Percentiles rank a stretch among this genome's conserved stretches.
Conservation (phyloP, 2,888 invertebrate genomes). For the Pachycephus smyrnensis region DNA sequence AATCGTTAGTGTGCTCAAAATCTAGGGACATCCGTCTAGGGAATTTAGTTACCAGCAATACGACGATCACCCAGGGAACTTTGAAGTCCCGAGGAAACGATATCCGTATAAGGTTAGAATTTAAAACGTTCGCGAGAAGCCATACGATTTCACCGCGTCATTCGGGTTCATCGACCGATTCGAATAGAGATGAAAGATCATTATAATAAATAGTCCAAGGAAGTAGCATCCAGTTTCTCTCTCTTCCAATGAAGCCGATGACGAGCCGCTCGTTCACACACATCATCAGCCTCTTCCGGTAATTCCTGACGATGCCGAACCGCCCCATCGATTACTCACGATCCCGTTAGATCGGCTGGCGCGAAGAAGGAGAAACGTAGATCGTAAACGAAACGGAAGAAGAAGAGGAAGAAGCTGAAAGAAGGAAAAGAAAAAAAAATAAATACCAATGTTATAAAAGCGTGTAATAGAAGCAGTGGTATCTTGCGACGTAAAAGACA, state of each 20-base stretch:
- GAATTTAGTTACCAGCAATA: background rate
- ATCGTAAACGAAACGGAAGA: background rate
- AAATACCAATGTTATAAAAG: background rate
- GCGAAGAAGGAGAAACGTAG: background rate
- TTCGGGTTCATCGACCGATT: background rate
- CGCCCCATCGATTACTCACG: constrained; percentile 53
- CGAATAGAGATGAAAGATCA: background rate
- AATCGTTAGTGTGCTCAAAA: background rate
- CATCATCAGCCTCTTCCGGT: background rate
- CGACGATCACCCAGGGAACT: background rate
- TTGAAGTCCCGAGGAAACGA: background rate
- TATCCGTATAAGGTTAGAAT: background rate
- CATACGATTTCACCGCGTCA: background rate
- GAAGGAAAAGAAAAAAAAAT: background rate
- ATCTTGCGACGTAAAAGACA: background rate
- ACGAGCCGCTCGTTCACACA: background rate
- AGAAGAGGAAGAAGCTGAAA: constrained; percentile 7
- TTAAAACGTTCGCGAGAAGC: background rate
- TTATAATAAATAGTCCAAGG: background rate
- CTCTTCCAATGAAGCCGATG: background rate
- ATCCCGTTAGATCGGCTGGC: constrained; percentile 48
- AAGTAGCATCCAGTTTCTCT: background rate
- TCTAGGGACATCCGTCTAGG: background rate
- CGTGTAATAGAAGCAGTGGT: background rate
- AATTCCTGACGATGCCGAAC: background rate